Evolutionary conservation across 1,140 invertebrate species (phyloP).

Genomic region (Venustaconcha ellipsiformis): DNA sequence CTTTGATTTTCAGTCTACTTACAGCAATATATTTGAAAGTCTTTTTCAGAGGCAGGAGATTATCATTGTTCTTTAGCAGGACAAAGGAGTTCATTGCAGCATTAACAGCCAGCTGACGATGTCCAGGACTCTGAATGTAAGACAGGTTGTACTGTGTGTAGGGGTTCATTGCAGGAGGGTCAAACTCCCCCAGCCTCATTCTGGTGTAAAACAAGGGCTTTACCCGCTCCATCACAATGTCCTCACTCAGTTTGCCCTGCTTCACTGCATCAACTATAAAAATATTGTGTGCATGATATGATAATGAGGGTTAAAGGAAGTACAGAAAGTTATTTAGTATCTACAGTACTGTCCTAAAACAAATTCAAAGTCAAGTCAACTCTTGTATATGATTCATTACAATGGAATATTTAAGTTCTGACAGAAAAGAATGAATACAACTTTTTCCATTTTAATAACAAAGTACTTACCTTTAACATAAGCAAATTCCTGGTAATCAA

Average conservation of each 20-base stretch:
- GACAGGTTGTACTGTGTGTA: conserved; percentile 41
- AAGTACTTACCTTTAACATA: no score
- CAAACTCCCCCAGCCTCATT: conserved; percentile 65
- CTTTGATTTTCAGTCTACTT: background rate
- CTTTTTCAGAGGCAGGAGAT: conserved; percentile 45
- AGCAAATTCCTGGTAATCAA: no score
- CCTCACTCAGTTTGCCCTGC: conserved; percentile 44
- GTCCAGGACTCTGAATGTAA: conserved; percentile 53
- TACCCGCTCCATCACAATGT: conserved; percentile 40
- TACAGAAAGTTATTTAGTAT: no score
- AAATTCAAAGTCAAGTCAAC: no score
- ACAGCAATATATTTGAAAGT: conserved; percentile 43
- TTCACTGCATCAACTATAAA: conserved; percentile 52
- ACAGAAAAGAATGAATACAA: no score
- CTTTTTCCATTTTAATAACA: no score
- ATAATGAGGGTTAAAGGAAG: no score
- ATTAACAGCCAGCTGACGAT: conserved; percentile 48
- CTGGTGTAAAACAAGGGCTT: conserved; percentile 66
- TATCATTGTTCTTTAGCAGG: conserved; percentile 58
- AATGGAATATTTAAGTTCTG: no score
- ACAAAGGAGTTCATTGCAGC: conserved; percentile 63
- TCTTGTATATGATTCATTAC: no score
- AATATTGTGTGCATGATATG: background rate
- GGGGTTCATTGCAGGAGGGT: conserved; percentile 61
- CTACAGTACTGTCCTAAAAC: no score